Percentiles rank a stretch among this genome's conserved stretches.
These are phyloP conservation scores for Phortica magna DNA, from an alignment of 2,888 invertebrate genomes.

Conservation along the genomic window DNA sequence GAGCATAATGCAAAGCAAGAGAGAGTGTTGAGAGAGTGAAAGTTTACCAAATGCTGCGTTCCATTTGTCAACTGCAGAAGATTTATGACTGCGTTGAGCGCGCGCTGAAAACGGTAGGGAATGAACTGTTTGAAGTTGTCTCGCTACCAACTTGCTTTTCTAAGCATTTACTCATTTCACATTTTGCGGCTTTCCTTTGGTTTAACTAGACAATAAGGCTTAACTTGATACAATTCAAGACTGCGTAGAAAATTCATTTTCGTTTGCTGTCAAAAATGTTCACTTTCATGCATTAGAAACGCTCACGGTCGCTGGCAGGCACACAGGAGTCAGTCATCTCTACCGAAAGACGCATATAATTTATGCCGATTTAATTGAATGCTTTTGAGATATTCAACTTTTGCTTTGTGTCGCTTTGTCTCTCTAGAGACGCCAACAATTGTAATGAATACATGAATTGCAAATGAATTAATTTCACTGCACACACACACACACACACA, in stretches of 20 bases:
- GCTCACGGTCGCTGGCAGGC: background rate
- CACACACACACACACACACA: background rate
- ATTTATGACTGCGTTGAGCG: constrained; percentile 3
- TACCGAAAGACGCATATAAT: background rate
- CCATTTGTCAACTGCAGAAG: constrained; percentile 20
- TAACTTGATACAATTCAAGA: constrained; percentile 6
- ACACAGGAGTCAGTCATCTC: background rate
- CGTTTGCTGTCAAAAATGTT: constrained; percentile 18
- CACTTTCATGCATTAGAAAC: constrained; percentile 8
- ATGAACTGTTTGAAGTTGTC: too few species aligned
- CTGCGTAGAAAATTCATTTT: background rate
- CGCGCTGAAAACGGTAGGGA: background rate
- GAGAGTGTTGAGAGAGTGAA: background rate
- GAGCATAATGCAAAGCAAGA: too few species aligned
- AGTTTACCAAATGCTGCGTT: background rate
- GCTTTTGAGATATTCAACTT: background rate
- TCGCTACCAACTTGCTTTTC: too few species aligned
- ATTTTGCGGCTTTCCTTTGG: background rate
- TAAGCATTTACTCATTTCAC: background rate
- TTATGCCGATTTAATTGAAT: constrained; percentile 38
- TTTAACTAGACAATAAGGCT: too few species aligned
- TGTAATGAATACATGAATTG: constrained; percentile 59
- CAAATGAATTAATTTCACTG: constrained; percentile 60
- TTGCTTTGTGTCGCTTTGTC: background rate
- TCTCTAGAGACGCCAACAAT: constrained; percentile 49